Conservation (phyloP, 2,888 invertebrate species). For the Minunthozetes semirufus region DNA sequence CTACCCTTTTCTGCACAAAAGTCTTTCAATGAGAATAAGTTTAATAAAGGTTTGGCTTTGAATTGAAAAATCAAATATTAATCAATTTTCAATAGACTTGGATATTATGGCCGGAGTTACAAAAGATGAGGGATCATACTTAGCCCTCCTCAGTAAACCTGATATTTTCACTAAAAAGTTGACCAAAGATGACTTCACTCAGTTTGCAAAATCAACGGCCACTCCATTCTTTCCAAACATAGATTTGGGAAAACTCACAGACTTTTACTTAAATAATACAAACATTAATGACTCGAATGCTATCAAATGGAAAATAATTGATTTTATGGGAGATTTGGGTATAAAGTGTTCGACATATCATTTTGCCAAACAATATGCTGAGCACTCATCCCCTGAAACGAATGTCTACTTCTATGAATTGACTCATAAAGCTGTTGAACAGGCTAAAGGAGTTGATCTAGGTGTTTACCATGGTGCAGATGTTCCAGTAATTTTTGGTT, state of each 20-base stretch:
- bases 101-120: not conserved
- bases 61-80: not conserved
- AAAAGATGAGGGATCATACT: not conserved
- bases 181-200: not conserved
- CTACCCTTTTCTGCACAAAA: not conserved
- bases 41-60: not conserved
- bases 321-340: not conserved
- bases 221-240: not conserved
- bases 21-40: not conserved
- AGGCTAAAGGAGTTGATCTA: not conserved
- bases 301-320: not conserved
- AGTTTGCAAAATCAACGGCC: too few relatives aligned
- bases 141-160: too few relatives aligned
- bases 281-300: not conserved
- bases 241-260: not conserved
- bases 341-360: constrained; percentile 20
- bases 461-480: constrained; percentile 1
- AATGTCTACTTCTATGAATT: not conserved
- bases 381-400: not conserved
- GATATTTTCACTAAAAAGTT: too few relatives aligned
- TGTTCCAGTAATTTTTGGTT: constrained; percentile 12
- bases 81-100: not conserved
- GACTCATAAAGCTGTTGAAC: not conserved
- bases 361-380: constrained; percentile 20
- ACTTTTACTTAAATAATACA: not conserved